Base-by-base conservation (phyloP, 1,140 invertebrate species). In the Bombus difficillimus region DNA sequence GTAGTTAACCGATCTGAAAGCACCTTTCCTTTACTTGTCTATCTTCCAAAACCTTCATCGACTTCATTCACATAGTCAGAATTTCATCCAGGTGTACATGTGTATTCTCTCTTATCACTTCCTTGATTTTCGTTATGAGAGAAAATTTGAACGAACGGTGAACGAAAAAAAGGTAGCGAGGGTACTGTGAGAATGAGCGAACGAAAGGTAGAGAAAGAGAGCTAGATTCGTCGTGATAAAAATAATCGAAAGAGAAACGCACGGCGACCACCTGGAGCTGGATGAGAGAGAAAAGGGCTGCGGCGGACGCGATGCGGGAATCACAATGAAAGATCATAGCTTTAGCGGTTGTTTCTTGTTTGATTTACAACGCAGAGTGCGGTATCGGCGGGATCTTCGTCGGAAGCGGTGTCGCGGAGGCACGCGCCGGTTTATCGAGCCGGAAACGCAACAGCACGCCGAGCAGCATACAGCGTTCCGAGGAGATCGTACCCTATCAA, bases 401-500 rank as follows among this genome's bases (percentile, higher is more conserved):
- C 83, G 92, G 92, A 77, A 86, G 86, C 80, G 87, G 75, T 83
- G 66, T 73, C 83, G 85, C 82, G 69, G 87, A 76, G 80, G 68
- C 85, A 75, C 88, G 89, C 74, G 84, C 78, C 73, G 86, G 86
- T 87, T 88, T 93, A 87, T 82, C 92, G 79, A 93, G 77, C 87
- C 93, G 94, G 76, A 95, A 95, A 75, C 92, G 94, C 64, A 95
- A 94, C 94, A 95, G 94, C 91, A 95, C 94, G n/a, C 94, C 95
- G 75, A 95, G 96, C 95, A 96, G 96, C 95, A 97, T 98, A 96
- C 97, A 97, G 95, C 96, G 97, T 88, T 98, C 98, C 93, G 98
- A 99, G 96, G 98, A 99, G 96, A 98, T 99, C 92, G 96, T 97
- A 89, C 97, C 97, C 77, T 94, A 95, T 89, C 95, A 95, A 72